These are phyloP conservation scores for Cetonia aurata DNA, from an alignment of 2,888 invertebrate genomes.

Conservation along the genomic window DNA sequence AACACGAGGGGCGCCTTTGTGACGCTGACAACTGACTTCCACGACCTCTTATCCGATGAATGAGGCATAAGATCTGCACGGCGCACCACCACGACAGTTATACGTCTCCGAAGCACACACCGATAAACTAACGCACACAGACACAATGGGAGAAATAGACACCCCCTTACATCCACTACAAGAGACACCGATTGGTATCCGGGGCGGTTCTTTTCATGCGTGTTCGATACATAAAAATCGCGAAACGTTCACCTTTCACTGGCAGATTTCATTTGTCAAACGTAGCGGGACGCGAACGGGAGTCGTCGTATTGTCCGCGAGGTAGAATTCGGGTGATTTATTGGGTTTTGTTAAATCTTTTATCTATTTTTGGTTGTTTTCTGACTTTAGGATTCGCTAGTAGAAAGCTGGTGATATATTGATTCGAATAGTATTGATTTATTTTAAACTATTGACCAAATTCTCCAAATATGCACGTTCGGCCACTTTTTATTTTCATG, in stretches of 20 bases:
- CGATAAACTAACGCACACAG: background rate
- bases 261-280: slow-evolving; percentile 67
- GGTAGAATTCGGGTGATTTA: slow-evolving; percentile 62
- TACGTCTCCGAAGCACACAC: background rate
- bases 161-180: slow-evolving; percentile 49
- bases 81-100: background rate
- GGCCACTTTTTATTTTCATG: no score
- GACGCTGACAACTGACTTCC: slow-evolving; percentile 56
- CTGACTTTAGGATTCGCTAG: no score
- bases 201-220: slow-evolving; percentile 51
- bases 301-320: slow-evolving; percentile 49
- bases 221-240: slow-evolving; percentile 64
- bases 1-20: slow-evolving; percentile 55
- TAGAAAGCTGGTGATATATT: no score
- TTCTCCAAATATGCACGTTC: no score
- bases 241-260: slow-evolving; percentile 66
- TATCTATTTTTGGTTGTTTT: slow-evolving; percentile 8
- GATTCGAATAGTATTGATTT: no score
- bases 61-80: slow-evolving; percentile 51
- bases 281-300: slow-evolving; percentile 43
- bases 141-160: slow-evolving; percentile 16
- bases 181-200: slow-evolving; percentile 50
- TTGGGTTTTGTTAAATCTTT: slow-evolving; percentile 52
- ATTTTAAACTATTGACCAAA: no score
- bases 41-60: slow-evolving; percentile 57